Base-by-base conservation (phyloP, 2,113 vertebrate genomes). In the Saccopteryx leptura region DNA sequence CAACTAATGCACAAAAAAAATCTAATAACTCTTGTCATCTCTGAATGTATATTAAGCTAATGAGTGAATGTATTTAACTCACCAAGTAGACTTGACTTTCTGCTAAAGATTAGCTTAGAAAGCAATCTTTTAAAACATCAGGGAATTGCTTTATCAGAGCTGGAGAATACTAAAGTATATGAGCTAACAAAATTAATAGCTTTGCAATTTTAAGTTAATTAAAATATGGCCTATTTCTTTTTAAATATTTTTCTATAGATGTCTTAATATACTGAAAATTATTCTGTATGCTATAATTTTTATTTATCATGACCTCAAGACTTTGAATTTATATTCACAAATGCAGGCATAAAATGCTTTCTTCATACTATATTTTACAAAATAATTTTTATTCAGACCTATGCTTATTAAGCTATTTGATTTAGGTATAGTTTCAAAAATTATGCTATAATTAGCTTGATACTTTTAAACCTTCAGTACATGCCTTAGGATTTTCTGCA, bases 271-370 rank as follows among this genome's bases (percentile, higher is more conserved):
- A 23, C 28, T 66, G 7, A 61, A 60, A 90, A 48, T 86, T 83
- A 52, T 90, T 74, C 56, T 48, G 84, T 75, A 66, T 72, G 24
- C 1, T 46, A 24, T 50, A 26, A 19, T 78, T 87, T 96, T 81
- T 0, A 54, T n/a, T 94, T 58, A 15, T 71, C 23, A 52, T 21
- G 12, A 76, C 19, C 31, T 54, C 21, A 56, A 82, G 9, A 2
- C 17, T 11, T 28, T 93, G 19, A 72, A 90, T 92, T 92, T 61
- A 78, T 83, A 82, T 87, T 65, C 83, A 24, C 7, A 86, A 90
- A 52, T 50, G 1, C 2, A 91, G 48, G 0, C 15, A 31, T 68
- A 66, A 85, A 91, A 18, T 82, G 31, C 9, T 93, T 96, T 69
- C 72, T 80, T 79, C 88, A 31, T 31, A 80, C 19, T 89, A 24